Percentiles rank a stretch among this genome's conserved stretches.
Conservation (phyloP, 2,113 vertebrate genomes). For the Bungarus multicinctus region DNA sequence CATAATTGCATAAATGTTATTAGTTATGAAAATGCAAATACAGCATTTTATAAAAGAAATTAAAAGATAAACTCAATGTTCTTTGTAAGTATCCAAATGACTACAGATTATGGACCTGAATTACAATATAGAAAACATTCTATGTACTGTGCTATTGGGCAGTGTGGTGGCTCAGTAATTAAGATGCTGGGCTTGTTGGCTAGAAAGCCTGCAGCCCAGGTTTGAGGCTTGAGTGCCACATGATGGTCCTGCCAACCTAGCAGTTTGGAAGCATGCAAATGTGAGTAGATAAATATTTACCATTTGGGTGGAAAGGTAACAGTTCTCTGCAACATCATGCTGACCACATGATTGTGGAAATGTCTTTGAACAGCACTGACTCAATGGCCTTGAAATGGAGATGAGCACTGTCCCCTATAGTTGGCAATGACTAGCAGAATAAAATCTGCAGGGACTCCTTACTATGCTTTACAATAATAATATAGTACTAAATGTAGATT, state of each 20-base stretch:
- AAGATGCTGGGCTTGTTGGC: neutral
- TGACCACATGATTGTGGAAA: neutral
- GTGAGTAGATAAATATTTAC: neutral
- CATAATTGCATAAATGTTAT: slow-evolving; percentile 61
- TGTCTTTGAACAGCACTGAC: neutral
- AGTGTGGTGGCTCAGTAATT: neutral
- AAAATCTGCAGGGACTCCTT: neutral
- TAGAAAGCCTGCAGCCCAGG: neutral
- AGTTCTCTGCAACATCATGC: neutral
- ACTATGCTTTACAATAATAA: neutral
- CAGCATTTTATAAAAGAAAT: slow-evolving; percentile 31
- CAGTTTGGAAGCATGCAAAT: neutral
- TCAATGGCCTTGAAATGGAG: neutral
- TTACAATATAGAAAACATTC: neutral
- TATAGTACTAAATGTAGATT: neutral
- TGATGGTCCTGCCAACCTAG: neutral
- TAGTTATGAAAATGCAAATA: slow-evolving; percentile 33
- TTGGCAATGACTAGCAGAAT: neutral
- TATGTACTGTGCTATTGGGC: neutral
- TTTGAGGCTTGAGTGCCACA: neutral
- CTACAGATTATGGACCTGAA: neutral
- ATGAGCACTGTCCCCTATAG: neutral
- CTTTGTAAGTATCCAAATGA: neutral
- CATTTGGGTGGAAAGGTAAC: neutral
- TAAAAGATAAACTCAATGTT: slow-evolving; percentile 28